Evolutionary conservation across 2,113 vertebrate species (phyloP).

Genomic region (Cnemophilus loriae): DNA sequence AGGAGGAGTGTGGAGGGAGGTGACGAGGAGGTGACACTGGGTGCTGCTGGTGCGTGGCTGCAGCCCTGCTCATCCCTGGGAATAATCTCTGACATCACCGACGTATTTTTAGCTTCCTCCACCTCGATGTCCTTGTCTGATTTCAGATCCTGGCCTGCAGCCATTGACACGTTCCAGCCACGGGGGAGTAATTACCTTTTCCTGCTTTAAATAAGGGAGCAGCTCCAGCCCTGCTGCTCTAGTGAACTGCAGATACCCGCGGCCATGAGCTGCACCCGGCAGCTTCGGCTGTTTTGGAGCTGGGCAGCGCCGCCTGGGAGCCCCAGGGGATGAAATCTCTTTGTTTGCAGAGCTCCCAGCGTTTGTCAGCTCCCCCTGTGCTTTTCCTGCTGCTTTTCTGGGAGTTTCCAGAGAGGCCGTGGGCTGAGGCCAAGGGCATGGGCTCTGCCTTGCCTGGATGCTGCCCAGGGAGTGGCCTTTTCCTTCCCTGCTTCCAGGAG

Average conservation of each 20-base stretch:
- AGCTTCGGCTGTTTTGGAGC: neutral
- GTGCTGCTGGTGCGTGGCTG: neutral
- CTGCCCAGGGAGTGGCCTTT: neutral
- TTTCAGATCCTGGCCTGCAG: neutral
- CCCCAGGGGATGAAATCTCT: neutral
- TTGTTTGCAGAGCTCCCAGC: neutral
- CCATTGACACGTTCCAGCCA: neutral
- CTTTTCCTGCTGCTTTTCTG: neutral
- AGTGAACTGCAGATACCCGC: neutral
- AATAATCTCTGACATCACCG: neutral
- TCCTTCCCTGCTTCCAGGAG: neutral
- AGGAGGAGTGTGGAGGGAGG: fast-evolving
- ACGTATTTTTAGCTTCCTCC: neutral
- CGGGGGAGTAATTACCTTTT: neutral
- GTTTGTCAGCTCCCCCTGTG: neutral
- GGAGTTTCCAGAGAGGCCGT: neutral
- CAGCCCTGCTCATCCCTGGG: neutral
- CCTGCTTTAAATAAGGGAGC: neutral
- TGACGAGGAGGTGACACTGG: neutral
- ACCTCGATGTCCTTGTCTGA: neutral
- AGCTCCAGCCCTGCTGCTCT: neutral
- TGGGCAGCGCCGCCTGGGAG: neutral
- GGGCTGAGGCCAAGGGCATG: neutral
- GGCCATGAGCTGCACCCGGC: neutral
- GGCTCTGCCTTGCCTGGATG: neutral